These are phyloP conservation scores for Drosophila bocqueti DNA, from an alignment of 1,140 invertebrate species.

Conservation along the genomic window DNA sequence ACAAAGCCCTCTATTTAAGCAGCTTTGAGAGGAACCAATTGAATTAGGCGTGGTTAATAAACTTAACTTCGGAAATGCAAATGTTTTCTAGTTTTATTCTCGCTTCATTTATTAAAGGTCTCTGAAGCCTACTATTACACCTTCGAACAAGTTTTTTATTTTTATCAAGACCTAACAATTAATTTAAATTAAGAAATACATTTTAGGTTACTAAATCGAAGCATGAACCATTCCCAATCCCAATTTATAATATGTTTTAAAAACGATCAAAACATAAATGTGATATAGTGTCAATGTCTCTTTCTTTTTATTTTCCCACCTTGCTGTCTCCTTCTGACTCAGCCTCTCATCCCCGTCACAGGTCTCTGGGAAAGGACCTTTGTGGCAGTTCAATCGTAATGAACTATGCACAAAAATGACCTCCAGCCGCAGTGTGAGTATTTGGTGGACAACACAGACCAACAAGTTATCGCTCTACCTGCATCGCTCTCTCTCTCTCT, in stretches of 20 bases:
- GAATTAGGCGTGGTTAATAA: no score
- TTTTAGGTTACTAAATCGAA: no score
- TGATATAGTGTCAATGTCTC: background rate
- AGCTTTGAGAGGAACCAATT: no score
- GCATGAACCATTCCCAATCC: background rate
- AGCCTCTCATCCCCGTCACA: constrained; percentile 2
- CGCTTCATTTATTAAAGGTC: no score
- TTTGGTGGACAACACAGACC: constrained; percentile 55
- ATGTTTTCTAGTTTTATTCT: no score
- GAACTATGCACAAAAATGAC: constrained; percentile 80
- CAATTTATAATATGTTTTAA: background rate
- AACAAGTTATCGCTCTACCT: constrained; percentile 62
- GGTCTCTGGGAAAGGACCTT: constrained; percentile 52
- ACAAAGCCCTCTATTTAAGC: background rate
- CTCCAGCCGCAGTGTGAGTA: constrained; percentile 50
- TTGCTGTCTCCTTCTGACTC: background rate
- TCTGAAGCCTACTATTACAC: no score
- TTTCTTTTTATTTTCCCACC: background rate
- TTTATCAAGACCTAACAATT: no score
- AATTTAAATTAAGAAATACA: no score
- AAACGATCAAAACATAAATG: constrained; percentile 17
- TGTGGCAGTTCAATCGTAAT: constrained; percentile 77
- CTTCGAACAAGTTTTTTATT: no score
- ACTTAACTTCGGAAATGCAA: no score
- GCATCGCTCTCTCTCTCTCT: background rate